Evolutionary conservation across 1,140 invertebrate genomes (phyloP), one percentile per base, ranked within the genome.

Genomic region (Drosophila mojavensis): DNA sequence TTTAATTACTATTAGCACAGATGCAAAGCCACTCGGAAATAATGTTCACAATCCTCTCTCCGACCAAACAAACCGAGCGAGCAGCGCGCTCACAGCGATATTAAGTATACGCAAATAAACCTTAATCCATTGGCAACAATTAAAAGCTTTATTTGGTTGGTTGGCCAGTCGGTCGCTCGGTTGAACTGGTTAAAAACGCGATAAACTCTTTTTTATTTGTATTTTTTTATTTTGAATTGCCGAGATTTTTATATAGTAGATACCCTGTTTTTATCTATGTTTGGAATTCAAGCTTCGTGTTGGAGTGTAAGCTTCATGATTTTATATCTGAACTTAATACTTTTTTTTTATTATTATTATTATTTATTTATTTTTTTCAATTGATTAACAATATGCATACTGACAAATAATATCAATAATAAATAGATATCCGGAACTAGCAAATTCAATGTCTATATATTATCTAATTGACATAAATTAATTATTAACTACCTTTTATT

Each of bases 41-140:
- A 30, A 17, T 33, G 33, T 1, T 33, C 33, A 58, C 30, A 20
- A 41, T 47, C n/a, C 20, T 15, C 28, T 33, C 33, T 6, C 5
- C 6, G 30, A 41, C 30, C 43, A 51, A 30, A 62, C 50, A 33
- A 56, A 71, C 53, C 30, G 28, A 65, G 20, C n/a, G 60, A 36
- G 26, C 63, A 15, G 53, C 50, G 50, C 43, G 36, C 36, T 39
- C 36, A 39, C 43, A 59, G 33, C 17, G 30, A 73, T 67, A 88
- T 86, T 86, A 86, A 79, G 83, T 79, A 88, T 86, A 88, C 83
- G 83, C 82, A 68, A 65, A 67, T 58, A 75, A 84, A 78, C 81
- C 76, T 79, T 88, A 83, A 86, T 86, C 83, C 83, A 71, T 77
- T 83, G 72, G 76, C 76, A 77, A 86, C 83, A 83, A 88, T 88